phyloP scores from a whole-genome alignment of 2,797 vertebrate genomes.

The Sebastiscus albofasciatus region DNA sequence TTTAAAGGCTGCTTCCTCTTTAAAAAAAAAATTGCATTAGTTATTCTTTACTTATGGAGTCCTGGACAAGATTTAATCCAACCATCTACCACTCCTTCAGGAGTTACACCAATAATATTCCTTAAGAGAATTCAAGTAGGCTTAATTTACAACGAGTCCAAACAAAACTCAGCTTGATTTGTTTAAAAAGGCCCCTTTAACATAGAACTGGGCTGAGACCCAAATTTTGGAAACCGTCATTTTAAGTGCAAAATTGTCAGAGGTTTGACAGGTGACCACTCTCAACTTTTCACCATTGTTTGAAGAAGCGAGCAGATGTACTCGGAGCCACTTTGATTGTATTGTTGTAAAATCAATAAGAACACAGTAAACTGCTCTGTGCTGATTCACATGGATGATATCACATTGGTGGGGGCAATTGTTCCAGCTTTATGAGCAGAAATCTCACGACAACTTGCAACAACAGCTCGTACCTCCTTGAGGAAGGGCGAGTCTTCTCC shows the following conservation, averaged over 20 bases:
- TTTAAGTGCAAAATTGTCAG: not conserved
- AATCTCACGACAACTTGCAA: not conserved
- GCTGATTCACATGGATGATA: not conserved
- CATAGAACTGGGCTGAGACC: not conserved
- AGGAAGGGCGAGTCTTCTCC: conserved; percentile 95
- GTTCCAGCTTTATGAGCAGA: not conserved
- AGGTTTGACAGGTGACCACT: not conserved
- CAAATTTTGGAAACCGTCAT: not conserved
- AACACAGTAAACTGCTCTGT: not conserved
- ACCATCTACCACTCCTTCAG: not conserved
- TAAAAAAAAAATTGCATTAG: not conserved
- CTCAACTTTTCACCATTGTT: not conserved
- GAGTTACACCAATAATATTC: not conserved
- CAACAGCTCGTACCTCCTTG: conserved; percentile 85
- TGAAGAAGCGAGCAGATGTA: not conserved
- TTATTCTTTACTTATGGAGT: not conserved
- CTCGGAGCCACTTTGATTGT: not conserved
- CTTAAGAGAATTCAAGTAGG: not conserved
- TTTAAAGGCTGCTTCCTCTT: not conserved
- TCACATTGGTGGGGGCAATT: not conserved
- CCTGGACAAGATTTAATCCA: not conserved
- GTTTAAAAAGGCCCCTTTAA: not conserved
- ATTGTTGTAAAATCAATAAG: not conserved
- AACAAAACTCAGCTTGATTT: not conserved
- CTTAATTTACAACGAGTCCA: not conserved